These are phyloP conservation scores for Bergia puertoricense DNA, from an alignment of 92 coral and sea anemone genomes.

Conservation along the genomic window DNA sequence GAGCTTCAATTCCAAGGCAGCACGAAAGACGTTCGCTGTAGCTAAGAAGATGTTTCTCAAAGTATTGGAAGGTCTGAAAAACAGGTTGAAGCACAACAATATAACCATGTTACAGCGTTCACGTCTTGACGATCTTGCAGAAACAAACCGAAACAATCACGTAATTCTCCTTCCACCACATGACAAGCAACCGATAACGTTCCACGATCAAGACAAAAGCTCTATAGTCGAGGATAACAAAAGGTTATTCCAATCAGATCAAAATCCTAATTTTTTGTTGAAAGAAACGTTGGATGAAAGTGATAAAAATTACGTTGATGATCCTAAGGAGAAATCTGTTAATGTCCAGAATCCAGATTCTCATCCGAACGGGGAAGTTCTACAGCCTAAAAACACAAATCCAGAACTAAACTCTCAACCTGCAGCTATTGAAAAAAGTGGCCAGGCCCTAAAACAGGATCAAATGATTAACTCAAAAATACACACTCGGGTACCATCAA, in stretches of 20 bases:
- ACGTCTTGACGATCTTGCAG: neutral
- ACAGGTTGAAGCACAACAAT: neutral
- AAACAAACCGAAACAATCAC: neutral
- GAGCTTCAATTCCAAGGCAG: neutral
- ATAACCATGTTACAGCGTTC: neutral
- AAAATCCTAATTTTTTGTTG: neutral
- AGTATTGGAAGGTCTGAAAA: slow-evolving; percentile 20
- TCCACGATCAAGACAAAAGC: slow-evolving; percentile 17
- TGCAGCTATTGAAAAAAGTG: neutral
- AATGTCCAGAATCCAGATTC: neutral
- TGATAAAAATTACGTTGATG: neutral
- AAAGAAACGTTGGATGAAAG: neutral
- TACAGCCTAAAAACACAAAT: neutral
- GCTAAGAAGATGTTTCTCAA: slow-evolving; percentile 36
- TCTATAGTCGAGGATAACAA: neutral
- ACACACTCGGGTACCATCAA: neutral
- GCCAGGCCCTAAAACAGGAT: neutral
- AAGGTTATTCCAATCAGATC: neutral
- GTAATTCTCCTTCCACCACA: neutral
- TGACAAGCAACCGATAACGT: neutral
- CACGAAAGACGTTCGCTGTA: slow-evolving; percentile 25
- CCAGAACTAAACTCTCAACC: neutral
- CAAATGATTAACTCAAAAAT: neutral
- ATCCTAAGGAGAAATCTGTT: neutral
- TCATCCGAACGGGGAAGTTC: neutral